These are phyloP conservation scores for Malurus alboscapulatus DNA, from an alignment of 2,113 vertebrate species.

Conservation along the genomic window DNA sequence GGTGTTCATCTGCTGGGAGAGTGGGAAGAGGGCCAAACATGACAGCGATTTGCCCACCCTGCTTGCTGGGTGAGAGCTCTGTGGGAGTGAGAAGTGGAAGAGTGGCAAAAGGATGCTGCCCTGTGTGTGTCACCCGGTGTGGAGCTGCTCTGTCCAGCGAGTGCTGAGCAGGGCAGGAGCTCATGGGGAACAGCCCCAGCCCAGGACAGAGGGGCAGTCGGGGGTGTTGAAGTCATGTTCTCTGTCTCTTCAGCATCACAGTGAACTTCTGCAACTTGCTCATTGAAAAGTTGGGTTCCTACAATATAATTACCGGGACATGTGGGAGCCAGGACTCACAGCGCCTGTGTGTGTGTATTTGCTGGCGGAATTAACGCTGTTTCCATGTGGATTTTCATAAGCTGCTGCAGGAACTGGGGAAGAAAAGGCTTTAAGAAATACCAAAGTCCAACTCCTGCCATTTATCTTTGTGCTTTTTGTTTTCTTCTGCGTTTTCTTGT, in stretches of 20 bases:
- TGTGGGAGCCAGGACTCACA: background rate
- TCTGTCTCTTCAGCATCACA: background rate
- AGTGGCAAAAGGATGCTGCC: background rate
- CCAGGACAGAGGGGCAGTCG: background rate
- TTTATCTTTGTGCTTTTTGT: slow-evolving; percentile 19
- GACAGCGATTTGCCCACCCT: background rate
- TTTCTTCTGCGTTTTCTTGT: slow-evolving; percentile 38
- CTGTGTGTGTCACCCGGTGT: fast-evolving
- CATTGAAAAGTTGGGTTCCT: background rate
- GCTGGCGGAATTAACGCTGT: background rate
- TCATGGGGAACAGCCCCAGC: background rate
- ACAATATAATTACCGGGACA: background rate
- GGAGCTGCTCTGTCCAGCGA: background rate
- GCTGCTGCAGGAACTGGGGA: slow-evolving; percentile 23
- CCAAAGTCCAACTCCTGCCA: slow-evolving; percentile 23
- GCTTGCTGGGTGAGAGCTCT: background rate
- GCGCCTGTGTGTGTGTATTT: background rate
- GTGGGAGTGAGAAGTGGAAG: fast-evolving
- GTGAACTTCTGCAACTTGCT: background rate
- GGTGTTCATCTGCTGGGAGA: background rate
- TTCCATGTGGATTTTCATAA: background rate
- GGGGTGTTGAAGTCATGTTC: background rate
- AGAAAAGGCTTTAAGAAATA: slow-evolving; percentile 23
- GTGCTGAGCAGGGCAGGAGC: background rate
- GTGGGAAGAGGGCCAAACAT: background rate